Evolutionary conservation across 2,888 invertebrate species (phyloP).

Genomic region (Limnephilus lunatus): DNA sequence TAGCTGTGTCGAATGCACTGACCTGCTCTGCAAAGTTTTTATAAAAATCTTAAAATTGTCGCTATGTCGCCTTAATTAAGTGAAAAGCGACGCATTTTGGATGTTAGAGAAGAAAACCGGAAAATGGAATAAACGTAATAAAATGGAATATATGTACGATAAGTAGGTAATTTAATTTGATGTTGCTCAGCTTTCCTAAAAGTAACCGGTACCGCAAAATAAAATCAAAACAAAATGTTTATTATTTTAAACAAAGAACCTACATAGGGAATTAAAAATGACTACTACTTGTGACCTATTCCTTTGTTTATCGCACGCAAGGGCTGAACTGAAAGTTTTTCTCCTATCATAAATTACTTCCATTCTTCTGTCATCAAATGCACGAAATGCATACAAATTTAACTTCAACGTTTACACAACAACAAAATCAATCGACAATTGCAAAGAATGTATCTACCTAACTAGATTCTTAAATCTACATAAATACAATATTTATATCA

Average conservation of each 20-base stretch:
- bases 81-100: background rate
- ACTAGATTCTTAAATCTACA: background rate
- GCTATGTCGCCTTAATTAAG: background rate
- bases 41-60: background rate
- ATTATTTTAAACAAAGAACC: background rate
- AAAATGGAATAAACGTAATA: background rate
- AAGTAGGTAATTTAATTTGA: background rate
- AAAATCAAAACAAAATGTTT: background rate
- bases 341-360: background rate
- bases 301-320: background rate
- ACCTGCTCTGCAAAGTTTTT: background rate
- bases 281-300: background rate
- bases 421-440: background rate
- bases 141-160: background rate
- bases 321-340: background rate
- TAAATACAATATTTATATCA: background rate
- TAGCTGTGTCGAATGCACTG: background rate
- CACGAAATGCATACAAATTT: background rate
- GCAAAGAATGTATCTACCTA: background rate
- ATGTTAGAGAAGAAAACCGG: background rate
- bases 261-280: background rate
- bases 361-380: background rate
- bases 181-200: background rate
- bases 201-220: background rate
- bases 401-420: background rate